Conservation (phyloP, 2,888 invertebrate species). For the Tetheella fluctuosa region DNA sequence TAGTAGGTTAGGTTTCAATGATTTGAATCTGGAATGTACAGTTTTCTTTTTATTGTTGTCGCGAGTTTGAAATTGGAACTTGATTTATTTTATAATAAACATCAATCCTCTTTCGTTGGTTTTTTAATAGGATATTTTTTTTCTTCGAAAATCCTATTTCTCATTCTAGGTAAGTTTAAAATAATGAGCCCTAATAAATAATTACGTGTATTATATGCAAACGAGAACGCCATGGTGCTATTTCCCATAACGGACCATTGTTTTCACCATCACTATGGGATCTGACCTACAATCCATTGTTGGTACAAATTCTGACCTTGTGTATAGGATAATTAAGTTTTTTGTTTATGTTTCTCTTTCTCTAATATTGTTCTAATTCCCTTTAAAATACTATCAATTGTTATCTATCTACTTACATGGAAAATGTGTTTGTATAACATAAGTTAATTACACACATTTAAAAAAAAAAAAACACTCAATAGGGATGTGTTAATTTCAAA, state of each 20-base stretch:
- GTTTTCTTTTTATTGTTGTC: slow-evolving; percentile 33
- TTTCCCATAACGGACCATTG: slow-evolving; percentile 24
- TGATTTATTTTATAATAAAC: neutral
- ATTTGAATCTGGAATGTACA: slow-evolving; percentile 52
- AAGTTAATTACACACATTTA: too few relatives aligned
- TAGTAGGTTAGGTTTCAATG: slow-evolving; percentile 30
- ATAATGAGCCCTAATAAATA: slow-evolving; percentile 32
- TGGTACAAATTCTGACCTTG: slow-evolving; percentile 12
- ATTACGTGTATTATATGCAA: slow-evolving; percentile 32
- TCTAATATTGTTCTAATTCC: neutral
- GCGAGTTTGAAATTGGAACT: too few relatives aligned
- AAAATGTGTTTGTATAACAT: too few relatives aligned
- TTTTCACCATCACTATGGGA: slow-evolving; percentile 20
- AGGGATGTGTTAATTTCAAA: too few relatives aligned
- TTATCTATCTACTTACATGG: too few relatives aligned
- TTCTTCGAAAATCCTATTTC: neutral
- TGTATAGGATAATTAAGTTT: slow-evolving; percentile 10
- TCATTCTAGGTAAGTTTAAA: slow-evolving; percentile 3
- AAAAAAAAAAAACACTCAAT: too few relatives aligned
- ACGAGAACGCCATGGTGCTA: slow-evolving; percentile 14
- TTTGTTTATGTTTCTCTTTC: neutral
- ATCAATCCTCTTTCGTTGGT: too few relatives aligned
- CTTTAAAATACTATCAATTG: too few relatives aligned
- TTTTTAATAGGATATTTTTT: neutral
- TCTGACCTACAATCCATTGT: slow-evolving; percentile 25